phyloP scores from a whole-genome alignment of 1,140 invertebrate genomes.

The Plodia interpunctella region DNA sequence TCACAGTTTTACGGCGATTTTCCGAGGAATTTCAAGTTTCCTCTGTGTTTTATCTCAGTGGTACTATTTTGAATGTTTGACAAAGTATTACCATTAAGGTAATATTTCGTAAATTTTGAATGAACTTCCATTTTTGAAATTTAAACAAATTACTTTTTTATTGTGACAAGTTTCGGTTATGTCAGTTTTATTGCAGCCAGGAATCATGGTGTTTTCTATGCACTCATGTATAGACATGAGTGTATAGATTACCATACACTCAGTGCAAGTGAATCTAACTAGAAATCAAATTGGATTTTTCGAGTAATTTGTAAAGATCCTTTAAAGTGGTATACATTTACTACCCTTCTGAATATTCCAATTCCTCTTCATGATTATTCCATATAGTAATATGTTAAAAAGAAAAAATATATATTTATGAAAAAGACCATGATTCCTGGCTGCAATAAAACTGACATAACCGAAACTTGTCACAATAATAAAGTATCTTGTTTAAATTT shows the following conservation, averaged over 20 bases:
- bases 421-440: not conserved
- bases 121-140: conserved; percentile 26
- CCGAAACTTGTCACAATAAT: conserved; percentile 5
- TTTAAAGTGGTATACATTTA: too few species aligned
- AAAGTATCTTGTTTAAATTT: conserved; percentile 11
- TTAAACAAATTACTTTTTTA: conserved; percentile 8
- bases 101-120: conserved; percentile 48
- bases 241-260: too few species aligned
- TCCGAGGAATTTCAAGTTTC: not conserved
- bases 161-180: conserved; percentile 2
- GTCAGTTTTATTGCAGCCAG: not conserved
- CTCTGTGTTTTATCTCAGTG: not conserved
- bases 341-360: too few species aligned
- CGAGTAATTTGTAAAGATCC: too few species aligned
- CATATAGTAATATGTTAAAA: not conserved
- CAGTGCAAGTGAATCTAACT: too few species aligned
- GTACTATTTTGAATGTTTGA: not conserved
- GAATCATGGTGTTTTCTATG: not conserved
- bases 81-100: too few species aligned
- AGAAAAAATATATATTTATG: not conserved
- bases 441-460: not conserved
- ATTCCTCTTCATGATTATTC: too few species aligned
- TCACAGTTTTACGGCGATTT: not conserved
- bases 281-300: too few species aligned
- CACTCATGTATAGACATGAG: too few species aligned